Evolutionary conservation across 2,888 invertebrate genomes (phyloP), one percentile per base, ranked within the genome.

Genomic region (Lasioglossum calceatum): DNA sequence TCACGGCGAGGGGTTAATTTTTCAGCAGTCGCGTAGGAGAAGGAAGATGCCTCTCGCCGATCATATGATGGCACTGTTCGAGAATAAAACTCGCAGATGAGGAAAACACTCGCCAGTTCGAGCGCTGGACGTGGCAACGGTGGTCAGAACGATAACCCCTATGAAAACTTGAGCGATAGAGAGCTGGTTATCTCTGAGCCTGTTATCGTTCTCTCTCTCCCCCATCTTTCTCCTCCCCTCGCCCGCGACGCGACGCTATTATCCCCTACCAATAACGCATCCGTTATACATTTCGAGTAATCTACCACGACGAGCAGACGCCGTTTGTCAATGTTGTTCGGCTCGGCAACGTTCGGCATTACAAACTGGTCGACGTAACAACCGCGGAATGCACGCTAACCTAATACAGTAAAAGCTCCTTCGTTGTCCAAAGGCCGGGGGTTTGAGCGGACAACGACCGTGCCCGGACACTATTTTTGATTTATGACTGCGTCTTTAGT

Each of bases 81-180:
- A 64, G 73, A 87, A 87, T 84, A 85, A 88, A 90, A 86, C 87
- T 84, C 84, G 67, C 73, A 77, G 71, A 77, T 83, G 44, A 58
- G 42, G 84, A 82, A 85, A 75, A 76, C 36, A 79, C 82, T 84
- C 81, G 83, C 84, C 77, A 79, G 81, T 82, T 73, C 64, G 61
- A 87, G 86, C 79, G 58, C 85, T 91, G 92, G 92, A 92, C 93
- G 92, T 91, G 91, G 91, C 92, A 92, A 93, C 92, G 88, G 91
- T 90, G 92, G 91, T 87, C 92, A 90, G 91, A 90, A 91, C 92
- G 93, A 93, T 93, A 93, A 93, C 93, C 93, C 92, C 93, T 92
- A 87, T 88, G 88, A 93, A 93, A 92, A 91, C 91, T 92, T 89
- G 87, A 86, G 80, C 92, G 90, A 92, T 88, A 91, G 91, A 91